Conservation (phyloP, 37 sponge, comb jelly and placozoan genomes). For the Chondrilla cf. caribensis region DNA sequence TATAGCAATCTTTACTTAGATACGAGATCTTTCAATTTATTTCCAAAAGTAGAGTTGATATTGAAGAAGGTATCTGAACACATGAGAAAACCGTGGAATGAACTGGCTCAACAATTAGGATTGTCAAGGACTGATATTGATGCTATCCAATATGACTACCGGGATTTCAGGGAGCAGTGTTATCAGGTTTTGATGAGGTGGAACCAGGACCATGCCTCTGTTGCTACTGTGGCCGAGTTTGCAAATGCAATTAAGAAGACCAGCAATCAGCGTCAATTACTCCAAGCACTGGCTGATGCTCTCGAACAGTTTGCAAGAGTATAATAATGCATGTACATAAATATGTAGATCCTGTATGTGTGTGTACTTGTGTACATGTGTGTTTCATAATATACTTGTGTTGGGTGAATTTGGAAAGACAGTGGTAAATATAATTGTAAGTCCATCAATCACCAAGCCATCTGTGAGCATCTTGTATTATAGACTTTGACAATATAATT, state of each 20-base stretch:
- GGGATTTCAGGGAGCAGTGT: conserved; percentile 1
- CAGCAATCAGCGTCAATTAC: not conserved
- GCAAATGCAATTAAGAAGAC: not conserved
- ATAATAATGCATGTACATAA: too few species aligned
- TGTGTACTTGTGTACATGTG: too few species aligned
- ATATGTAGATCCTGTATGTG: too few species aligned
- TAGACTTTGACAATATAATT: too few species aligned
- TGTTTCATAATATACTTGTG: too few species aligned
- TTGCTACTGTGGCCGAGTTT: conserved; percentile 2
- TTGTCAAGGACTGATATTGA: not conserved
- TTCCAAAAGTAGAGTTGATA: not conserved
- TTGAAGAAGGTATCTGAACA: not conserved
- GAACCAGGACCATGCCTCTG: not conserved
- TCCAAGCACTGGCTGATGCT: not conserved
- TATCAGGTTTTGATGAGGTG: conserved; percentile 10
- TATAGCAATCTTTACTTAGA: not conserved
- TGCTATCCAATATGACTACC: not conserved
- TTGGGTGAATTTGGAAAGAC: too few species aligned
- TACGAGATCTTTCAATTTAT: not conserved
- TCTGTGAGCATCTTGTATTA: too few species aligned
- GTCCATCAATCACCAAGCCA: too few species aligned
- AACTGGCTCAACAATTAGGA: not conserved
- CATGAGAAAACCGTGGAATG: not conserved
- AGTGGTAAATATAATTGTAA: too few species aligned
- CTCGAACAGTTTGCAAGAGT: not conserved